Percentiles rank a stretch among this genome's conserved stretches.
Evolutionary conservation across 2,797 vertebrate species (phyloP).

Genomic region (Cetoscarus ocellatus): DNA sequence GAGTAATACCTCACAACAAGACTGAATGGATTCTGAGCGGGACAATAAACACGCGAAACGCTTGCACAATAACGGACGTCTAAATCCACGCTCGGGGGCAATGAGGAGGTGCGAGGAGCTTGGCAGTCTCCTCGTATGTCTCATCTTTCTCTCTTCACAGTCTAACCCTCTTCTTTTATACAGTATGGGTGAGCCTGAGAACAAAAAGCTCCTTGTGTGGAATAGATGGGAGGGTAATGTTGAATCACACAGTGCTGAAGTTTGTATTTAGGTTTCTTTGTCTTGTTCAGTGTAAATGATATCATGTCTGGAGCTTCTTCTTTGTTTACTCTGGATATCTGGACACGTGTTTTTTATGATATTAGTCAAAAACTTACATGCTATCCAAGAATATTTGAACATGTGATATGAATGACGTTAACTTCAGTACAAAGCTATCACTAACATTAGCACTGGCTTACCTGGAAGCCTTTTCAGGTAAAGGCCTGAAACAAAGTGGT

Average conservation of each 20-base stretch:
- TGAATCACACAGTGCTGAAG: slow-evolving; percentile 23
- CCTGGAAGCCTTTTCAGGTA: too few relatives aligned
- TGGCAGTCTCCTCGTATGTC: slow-evolving; percentile 63
- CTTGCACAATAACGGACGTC: slow-evolving; percentile 77
- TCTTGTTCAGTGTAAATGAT: slow-evolving; percentile 41
- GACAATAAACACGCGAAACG: slow-evolving; percentile 76
- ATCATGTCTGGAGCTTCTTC: slow-evolving; percentile 36
- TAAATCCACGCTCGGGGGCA: slow-evolving; percentile 82
- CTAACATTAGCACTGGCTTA: too few relatives aligned
- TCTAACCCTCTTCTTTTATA: slow-evolving; percentile 10
- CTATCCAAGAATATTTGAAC: neutral
- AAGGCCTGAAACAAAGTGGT: too few relatives aligned
- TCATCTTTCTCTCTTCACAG: slow-evolving; percentile 57
- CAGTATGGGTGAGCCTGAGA: slow-evolving; percentile 48
- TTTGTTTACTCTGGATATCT: neutral
- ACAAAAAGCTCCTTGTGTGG: slow-evolving; percentile 44
- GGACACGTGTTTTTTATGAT: neutral
- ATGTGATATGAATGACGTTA: neutral
- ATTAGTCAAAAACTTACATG: too few relatives aligned
- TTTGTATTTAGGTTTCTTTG: slow-evolving; percentile 34
- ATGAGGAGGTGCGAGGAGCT: slow-evolving; percentile 70
- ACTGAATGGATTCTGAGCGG: slow-evolving; percentile 53
- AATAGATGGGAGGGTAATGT: slow-evolving; percentile 25
- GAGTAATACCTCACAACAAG: slow-evolving; percentile 58
- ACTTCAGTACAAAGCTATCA: too few relatives aligned